phyloP scores from a whole-genome alignment of 2,888 invertebrate genomes.

The Proisotoma minuta region DNA sequence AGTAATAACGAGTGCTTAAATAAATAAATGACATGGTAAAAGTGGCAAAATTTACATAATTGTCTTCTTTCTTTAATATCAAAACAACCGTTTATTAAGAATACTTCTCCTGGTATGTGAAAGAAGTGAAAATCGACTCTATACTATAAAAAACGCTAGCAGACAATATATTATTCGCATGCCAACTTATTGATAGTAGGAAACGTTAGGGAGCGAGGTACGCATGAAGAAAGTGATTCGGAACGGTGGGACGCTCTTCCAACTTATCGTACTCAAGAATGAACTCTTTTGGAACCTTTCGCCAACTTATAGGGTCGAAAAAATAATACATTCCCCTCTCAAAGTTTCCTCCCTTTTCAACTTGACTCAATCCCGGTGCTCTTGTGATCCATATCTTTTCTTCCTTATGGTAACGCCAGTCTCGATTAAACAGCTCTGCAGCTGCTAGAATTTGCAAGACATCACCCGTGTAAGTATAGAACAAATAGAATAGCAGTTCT shows the following conservation, averaged over 20 bases:
- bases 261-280: conserved; percentile 98
- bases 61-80: conserved; percentile 7
- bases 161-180: neutral
- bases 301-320: conserved; percentile 98
- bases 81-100: conserved; percentile 10
- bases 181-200: conserved; percentile 3
- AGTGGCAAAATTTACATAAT: neutral
- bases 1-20: conserved; percentile 82
- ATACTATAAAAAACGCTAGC: conserved; percentile 1
- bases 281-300: conserved; percentile 98
- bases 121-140: conserved; percentile 5
- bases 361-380: conserved; percentile 88
- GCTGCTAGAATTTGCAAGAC: conserved; percentile 72
- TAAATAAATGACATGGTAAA: neutral
- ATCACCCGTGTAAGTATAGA: conserved; percentile 98
- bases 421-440: conserved; percentile 69
- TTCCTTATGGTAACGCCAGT: conserved; percentile 99
- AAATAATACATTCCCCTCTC: conserved; percentile 99
- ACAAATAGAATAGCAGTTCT: conserved; percentile 97
- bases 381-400: conserved; percentile 99
- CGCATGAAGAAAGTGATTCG: conserved; percentile 56
- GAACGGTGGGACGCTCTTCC: conserved; percentile 83
- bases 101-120: conserved; percentile 4
- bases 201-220: conserved; percentile 42
- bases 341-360: conserved; percentile 92